Conservation (phyloP, 2,888 invertebrate genomes). For the Latheticus oryzae region DNA sequence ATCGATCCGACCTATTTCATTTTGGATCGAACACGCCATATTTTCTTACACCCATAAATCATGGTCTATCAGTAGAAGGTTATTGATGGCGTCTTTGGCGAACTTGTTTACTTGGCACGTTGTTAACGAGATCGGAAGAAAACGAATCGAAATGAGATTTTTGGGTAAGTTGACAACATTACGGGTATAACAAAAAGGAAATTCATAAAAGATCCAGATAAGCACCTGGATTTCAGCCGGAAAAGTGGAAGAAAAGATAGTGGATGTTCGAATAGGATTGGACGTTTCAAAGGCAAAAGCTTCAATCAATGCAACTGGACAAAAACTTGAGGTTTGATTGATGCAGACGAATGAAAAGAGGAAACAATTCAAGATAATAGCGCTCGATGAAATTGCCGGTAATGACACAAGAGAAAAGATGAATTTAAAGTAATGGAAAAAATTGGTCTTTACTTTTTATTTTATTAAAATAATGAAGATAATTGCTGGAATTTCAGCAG, state of each 20-base stretch:
- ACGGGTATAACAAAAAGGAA: slow-evolving; percentile 24
- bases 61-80: slow-evolving; percentile 17
- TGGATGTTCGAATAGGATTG: slow-evolving; percentile 16
- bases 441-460: no score
- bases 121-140: slow-evolving; percentile 12
- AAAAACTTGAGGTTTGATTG: slow-evolving; percentile 28
- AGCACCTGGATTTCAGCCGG: slow-evolving; percentile 24
- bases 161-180: slow-evolving; percentile 13
- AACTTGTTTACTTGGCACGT: slow-evolving; percentile 23
- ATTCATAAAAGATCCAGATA: slow-evolving; percentile 31
- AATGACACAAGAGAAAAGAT: no score
- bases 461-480: no score
- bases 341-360: slow-evolving; percentile 25
- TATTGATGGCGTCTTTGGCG: slow-evolving; percentile 26
- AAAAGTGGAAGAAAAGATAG: slow-evolving; percentile 10
- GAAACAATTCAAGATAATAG: slow-evolving; percentile 1
- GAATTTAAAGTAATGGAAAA: no score
- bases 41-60: slow-evolving; percentile 27
- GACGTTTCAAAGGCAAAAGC: slow-evolving; percentile 15
- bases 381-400: slow-evolving; percentile 8
- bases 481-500: no score
- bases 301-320: slow-evolving; percentile 20
- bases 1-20: no score
- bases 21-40: no score
- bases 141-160: not conserved